A percentile compares a stretch with the other conserved stretches of the same genome.
These are phyloP conservation scores for Ganaspis brasiliensis DNA, from an alignment of 2,888 invertebrate species.

Conservation along the genomic window DNA sequence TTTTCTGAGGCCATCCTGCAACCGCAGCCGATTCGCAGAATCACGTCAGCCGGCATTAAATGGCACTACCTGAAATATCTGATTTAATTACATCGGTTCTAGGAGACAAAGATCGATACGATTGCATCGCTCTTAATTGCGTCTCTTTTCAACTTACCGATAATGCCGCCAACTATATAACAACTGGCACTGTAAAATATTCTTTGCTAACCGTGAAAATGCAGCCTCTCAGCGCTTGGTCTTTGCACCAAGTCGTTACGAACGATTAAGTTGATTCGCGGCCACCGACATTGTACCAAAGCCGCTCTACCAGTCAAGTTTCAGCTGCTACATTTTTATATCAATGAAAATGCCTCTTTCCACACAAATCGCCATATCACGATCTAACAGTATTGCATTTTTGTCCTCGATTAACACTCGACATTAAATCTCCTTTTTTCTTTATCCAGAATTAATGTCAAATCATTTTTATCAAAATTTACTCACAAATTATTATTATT, in stretches of 20 bases:
- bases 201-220: conserved; percentile 39
- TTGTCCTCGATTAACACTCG: background rate
- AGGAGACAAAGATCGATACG: conserved; percentile 77
- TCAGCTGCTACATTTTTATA: conserved; percentile 28
- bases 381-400: conserved; percentile 8
- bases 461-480: no score
- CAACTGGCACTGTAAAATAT: conserved; percentile 25
- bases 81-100: conserved; percentile 79
- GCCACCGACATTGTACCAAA: conserved; percentile 39
- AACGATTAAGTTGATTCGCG: conserved; percentile 40
- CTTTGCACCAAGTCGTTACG: conserved; percentile 33
- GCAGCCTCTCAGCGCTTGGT: background rate
- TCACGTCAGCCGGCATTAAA: conserved; percentile 66
- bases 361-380: conserved; percentile 17
- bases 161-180: conserved; percentile 33
- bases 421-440: conserved; percentile 1
- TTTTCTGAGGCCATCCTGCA: conserved; percentile 53
- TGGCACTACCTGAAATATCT: conserved; percentile 77
- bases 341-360: conserved; percentile 28
- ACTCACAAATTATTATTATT: no score
- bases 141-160: conserved; percentile 49
- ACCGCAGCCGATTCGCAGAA: conserved; percentile 47
- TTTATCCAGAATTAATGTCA: background rate
- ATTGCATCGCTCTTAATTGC: conserved; percentile 76
- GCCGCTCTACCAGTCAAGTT: conserved; percentile 41